Evolutionary conservation across 2,113 vertebrate genomes (phyloP).

Genomic region (Cinclus mexicanus): DNA sequence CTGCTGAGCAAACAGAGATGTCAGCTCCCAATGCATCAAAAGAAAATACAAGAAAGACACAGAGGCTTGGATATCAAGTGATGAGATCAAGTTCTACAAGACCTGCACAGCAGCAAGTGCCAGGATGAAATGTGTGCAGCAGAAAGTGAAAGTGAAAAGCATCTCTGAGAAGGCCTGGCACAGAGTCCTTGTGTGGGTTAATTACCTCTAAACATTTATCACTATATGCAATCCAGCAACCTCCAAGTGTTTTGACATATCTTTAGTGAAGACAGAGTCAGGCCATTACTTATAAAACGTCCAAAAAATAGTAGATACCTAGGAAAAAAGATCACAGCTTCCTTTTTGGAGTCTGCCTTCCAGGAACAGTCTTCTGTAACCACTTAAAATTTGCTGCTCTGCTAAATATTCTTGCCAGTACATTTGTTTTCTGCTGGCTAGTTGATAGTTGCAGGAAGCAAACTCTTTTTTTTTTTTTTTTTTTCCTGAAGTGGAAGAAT

Average conservation of each 20-base stretch:
- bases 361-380: conserved; percentile 6
- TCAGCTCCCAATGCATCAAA: not conserved
- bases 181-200: not conserved
- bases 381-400: conserved; percentile 24
- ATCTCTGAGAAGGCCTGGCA: not conserved
- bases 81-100: not conserved
- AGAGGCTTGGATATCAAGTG: not conserved
- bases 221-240: not conserved
- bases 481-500: not conserved
- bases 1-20: not conserved
- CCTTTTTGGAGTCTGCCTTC: conserved; percentile 6
- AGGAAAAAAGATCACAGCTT: not conserved
- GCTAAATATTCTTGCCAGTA: conserved; percentile 21
- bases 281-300: not conserved
- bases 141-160: rapidly evolving
- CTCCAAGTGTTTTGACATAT: not conserved
- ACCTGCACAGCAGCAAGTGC: not conserved
- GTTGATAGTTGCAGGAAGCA: not conserved
- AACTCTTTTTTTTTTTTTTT: not conserved
- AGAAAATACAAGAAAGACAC: not conserved
- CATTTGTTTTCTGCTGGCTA: conserved; percentile 3
- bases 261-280: not conserved
- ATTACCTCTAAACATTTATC: not conserved
- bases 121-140: not conserved
- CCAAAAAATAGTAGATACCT: not conserved